Base-by-base conservation (phyloP, 1,140 invertebrate genomes). In the Maconellicoccus hirsutus region DNA sequence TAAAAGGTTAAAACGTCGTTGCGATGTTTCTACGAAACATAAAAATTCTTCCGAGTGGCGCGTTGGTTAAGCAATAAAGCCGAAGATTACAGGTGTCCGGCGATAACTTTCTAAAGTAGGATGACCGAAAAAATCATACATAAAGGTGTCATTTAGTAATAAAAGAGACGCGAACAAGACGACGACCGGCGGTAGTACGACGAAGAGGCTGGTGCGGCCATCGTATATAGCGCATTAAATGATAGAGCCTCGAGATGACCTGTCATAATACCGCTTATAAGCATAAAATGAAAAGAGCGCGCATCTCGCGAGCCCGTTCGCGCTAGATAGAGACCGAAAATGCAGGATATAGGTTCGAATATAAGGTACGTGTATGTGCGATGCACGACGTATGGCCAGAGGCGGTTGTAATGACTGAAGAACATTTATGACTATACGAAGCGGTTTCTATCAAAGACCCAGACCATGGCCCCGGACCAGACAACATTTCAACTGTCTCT, bases 401-500 rank as follows among this genome's bases (percentile, higher is more conserved):
- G 25, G 61, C 61, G 25, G 25, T 26, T 23, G 19, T 25, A 66
- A 66, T 26, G 61, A 66, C 61, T 66, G 61, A 66, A 66, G 25
- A 66, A 66, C 61, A 66, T 66, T 66, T 66, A 66, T 66, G 61
- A 66, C 61, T 22, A 66, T 66, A 66, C 61, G 61, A 66, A 66
- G 61, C 61, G 61, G 61, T 66, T 26, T 66, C 19, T 26, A 66
- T 66, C 61, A 66, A 66, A 66, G 61, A 66, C 61, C 6, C 25
- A 26, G 10, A 66, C 61, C 14, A 66, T 66, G 22, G 61, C 61
- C 25, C 25, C 61, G 61, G 61, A 66, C 61, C 61, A 66, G 61
- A 66, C 61, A 66, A 66, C 61, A 66, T 66, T 66, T 66, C 61
- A 66, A 66, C 61, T 66, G 61, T 66, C 61, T 66, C 61, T 66